phyloP scores from a whole-genome alignment of 2,797 vertebrate species.

The Potorous gilbertii region DNA sequence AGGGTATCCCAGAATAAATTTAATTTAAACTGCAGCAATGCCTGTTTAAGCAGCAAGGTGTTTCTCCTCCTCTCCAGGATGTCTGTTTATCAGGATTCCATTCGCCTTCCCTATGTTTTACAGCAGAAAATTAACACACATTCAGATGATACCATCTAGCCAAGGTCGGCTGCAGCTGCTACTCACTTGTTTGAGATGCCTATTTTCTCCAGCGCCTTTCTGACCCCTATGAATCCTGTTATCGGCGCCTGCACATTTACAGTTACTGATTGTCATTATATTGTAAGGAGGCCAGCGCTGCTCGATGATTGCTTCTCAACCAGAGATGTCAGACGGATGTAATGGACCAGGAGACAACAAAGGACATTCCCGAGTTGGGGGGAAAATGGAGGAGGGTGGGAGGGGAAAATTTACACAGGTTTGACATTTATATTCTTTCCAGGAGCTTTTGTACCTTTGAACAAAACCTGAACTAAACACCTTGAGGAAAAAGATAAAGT shows the following conservation, averaged over 20 bases:
- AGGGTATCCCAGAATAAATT: constrained; percentile 70
- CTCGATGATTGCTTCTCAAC: constrained; percentile 46
- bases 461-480: constrained; percentile 55
- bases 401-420: constrained; percentile 55
- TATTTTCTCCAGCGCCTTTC: constrained; percentile 50
- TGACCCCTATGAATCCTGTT: constrained; percentile 62
- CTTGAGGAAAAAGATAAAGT: constrained; percentile 21
- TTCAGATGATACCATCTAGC: constrained; percentile 58
- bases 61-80: constrained; percentile 49
- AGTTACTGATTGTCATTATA: constrained; percentile 66
- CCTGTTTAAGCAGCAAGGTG: constrained; percentile 38
- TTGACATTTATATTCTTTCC: constrained; percentile 68
- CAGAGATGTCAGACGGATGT: constrained; percentile 45
- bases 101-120: constrained; percentile 57
- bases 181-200: neutral
- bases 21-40: constrained; percentile 62
- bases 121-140: constrained; percentile 62
- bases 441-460: constrained; percentile 64
- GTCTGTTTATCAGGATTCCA: constrained; percentile 54
- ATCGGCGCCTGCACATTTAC: constrained; percentile 70
- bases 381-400: constrained; percentile 18
- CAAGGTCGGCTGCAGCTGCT: constrained; percentile 59
- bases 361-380: constrained; percentile 48
- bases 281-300: constrained; percentile 23
- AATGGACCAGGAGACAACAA: constrained; percentile 30